A percentile compares a stretch with the other conserved stretches of the same genome.
phyloP scores from a whole-genome alignment of 2,888 invertebrate species.

The Dyspetes luteomarginatus region DNA sequence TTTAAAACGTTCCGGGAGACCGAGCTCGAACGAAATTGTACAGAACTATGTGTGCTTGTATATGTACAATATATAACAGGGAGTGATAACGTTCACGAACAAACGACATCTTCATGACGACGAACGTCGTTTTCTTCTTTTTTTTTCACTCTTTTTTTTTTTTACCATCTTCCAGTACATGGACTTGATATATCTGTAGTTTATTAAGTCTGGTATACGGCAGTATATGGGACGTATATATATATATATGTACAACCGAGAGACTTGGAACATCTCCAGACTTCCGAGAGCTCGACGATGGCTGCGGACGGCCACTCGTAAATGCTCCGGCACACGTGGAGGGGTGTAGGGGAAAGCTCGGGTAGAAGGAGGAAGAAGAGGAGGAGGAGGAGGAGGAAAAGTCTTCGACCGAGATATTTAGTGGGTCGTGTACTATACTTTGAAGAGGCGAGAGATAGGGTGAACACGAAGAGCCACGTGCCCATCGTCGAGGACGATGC shows the following conservation, averaged over 20 bases:
- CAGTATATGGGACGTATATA: constrained; percentile 45
- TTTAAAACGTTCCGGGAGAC: too few relatives aligned
- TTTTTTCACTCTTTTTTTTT: constrained; percentile 17
- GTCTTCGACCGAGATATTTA: constrained; percentile 69
- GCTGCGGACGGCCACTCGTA: constrained; percentile 70
- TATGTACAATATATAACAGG: not conserved
- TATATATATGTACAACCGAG: constrained; percentile 56
- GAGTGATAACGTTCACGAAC: constrained; percentile 47
- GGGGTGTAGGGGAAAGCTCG: not conserved
- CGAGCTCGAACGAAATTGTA: too few relatives aligned
- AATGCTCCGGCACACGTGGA: constrained; percentile 67
- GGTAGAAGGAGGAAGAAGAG: not conserved
- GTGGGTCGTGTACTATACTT: constrained; percentile 68
- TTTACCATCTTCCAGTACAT: not conserved
- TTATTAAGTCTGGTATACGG: constrained; percentile 2
- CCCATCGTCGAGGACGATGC: constrained; percentile 51
- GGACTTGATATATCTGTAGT: constrained; percentile 13
- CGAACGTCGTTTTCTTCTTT: constrained; percentile 25
- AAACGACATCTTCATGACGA: constrained; percentile 60
- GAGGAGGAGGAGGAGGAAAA: not conserved
- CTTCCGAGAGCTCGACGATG: constrained; percentile 61
- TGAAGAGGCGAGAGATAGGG: constrained; percentile 57
- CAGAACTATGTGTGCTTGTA: not conserved
- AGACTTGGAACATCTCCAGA: constrained; percentile 77
- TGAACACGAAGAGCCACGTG: constrained; percentile 47